Conservation (phyloP, 2,113 vertebrate genomes). For the Hippocampus zosterae region DNA sequence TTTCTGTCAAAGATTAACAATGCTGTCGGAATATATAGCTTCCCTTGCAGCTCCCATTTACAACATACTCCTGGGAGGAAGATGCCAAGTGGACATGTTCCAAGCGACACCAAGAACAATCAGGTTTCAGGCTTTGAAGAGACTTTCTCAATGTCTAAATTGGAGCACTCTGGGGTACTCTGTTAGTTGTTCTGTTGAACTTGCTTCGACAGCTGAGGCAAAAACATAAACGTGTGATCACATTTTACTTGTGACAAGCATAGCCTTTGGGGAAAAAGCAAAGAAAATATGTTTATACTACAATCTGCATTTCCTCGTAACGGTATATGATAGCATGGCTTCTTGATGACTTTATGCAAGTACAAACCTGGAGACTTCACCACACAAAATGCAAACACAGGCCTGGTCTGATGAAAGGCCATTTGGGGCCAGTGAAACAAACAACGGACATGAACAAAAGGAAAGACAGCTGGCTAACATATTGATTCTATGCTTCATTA, state of each 20-base stretch:
- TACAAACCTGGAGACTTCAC: not conserved
- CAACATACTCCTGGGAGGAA: slow-evolving; percentile 45
- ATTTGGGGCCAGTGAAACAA: slow-evolving; percentile 50
- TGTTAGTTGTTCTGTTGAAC: not conserved
- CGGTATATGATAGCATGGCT: not conserved
- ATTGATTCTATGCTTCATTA: slow-evolving; percentile 58
- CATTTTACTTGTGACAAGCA: not conserved
- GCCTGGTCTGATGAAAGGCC: not conserved
- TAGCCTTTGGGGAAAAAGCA: not conserved
- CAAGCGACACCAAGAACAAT: slow-evolving; percentile 48
- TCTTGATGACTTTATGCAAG: not conserved
- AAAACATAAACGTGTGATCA: not conserved
- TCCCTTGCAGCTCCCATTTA: slow-evolving; percentile 27
- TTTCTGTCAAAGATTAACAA: slow-evolving; percentile 48
- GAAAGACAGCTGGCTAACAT: slow-evolving; percentile 60
- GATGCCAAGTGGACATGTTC: slow-evolving; percentile 60
- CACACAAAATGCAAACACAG: not conserved
- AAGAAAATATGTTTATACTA: not conserved
- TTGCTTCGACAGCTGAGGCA: not conserved
- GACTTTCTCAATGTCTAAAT: slow-evolving; percentile 28
- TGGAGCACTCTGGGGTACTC: not conserved
- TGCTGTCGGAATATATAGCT: slow-evolving; percentile 21
- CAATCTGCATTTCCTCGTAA: not conserved
- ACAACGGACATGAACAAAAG: slow-evolving; percentile 59
- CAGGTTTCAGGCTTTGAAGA: slow-evolving; percentile 49